Evolutionary conservation across 2,797 vertebrate species (phyloP).

Genomic region (Hybognathus amarus): DNA sequence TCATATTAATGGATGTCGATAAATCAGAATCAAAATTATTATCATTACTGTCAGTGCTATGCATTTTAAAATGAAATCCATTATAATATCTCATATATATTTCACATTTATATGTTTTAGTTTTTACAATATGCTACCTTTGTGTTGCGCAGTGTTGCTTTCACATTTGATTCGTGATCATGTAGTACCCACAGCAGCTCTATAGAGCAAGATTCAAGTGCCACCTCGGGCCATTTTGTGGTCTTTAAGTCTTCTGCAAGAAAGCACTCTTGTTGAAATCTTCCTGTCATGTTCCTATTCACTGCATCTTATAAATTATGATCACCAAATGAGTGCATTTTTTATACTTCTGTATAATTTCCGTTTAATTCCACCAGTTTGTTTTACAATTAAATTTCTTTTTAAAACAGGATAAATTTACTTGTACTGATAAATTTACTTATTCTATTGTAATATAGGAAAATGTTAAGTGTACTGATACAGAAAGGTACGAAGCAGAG

Average conservation of each 20-base stretch:
- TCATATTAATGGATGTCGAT: background rate
- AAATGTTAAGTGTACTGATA: no score
- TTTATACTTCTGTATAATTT: background rate
- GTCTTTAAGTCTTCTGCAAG: conserved; percentile 93
- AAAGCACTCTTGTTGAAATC: conserved; percentile 14
- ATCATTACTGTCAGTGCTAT: background rate
- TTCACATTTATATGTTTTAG: background rate
- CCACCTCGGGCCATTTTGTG: conserved; percentile 99
- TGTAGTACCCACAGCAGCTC: conserved; percentile 98
- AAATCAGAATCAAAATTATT: conserved; percentile 1
- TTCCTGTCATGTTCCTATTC: background rate
- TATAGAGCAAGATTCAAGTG: conserved; percentile 96
- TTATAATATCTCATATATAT: background rate
- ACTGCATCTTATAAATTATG: conserved; percentile 8
- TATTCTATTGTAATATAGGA: no score
- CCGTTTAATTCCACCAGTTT: background rate
- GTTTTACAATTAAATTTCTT: background rate
- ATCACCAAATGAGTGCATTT: background rate
- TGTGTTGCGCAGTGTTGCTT: conserved; percentile 98
- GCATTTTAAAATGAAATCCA: background rate
- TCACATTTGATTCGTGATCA: conserved; percentile 99
- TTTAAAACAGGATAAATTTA: background rate
- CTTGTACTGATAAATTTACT: background rate
- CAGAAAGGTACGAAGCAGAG: no score
- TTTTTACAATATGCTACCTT: conserved; percentile 78